Evolutionary conservation across 2,888 invertebrate species (phyloP).

Genomic region (Scotopteryx bipunctaria): DNA sequence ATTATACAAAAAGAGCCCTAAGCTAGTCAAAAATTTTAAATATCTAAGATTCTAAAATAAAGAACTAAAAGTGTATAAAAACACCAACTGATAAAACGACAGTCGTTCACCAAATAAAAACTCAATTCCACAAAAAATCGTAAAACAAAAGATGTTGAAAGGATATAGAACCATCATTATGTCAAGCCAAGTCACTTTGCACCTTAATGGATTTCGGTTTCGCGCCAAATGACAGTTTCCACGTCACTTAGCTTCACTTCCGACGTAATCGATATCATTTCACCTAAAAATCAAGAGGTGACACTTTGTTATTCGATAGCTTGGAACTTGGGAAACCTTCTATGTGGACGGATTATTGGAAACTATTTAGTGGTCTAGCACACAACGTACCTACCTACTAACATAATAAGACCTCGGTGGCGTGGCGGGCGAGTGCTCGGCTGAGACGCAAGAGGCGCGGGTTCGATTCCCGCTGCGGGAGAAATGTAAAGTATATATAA

Average conservation of each 20-base stretch:
- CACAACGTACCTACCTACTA: no score
- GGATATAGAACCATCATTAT: slow-evolving; percentile 53
- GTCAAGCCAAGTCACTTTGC: slow-evolving; percentile 69
- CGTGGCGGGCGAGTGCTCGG: no score
- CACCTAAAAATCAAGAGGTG: slow-evolving; percentile 66
- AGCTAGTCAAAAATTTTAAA: no score
- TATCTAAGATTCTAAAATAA: no score
- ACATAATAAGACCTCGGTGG: no score
- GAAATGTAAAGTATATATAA: no score
- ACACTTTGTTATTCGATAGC: slow-evolving; percentile 40
- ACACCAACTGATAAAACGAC: neutral
- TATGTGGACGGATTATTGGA: slow-evolving; percentile 17
- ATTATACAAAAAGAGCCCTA: no score
- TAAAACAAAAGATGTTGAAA: slow-evolving; percentile 41
- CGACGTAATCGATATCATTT: slow-evolving; percentile 78
- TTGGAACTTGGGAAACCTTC: slow-evolving; percentile 38
- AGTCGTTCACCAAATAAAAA: slow-evolving; percentile 6
- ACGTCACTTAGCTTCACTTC: slow-evolving; percentile 75
- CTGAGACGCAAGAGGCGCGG: no score
- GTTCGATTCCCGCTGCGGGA: no score
- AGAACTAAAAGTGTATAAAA: neutral
- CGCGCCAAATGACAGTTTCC: slow-evolving; percentile 76
- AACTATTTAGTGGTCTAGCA: neutral
- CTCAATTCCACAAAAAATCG: slow-evolving; percentile 31
- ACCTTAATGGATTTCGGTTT: slow-evolving; percentile 71